Percentiles rank a stretch among this genome's conserved stretches.
phyloP scores from a whole-genome alignment of 2,888 invertebrate genomes.

The Platycnemis pennipes region DNA sequence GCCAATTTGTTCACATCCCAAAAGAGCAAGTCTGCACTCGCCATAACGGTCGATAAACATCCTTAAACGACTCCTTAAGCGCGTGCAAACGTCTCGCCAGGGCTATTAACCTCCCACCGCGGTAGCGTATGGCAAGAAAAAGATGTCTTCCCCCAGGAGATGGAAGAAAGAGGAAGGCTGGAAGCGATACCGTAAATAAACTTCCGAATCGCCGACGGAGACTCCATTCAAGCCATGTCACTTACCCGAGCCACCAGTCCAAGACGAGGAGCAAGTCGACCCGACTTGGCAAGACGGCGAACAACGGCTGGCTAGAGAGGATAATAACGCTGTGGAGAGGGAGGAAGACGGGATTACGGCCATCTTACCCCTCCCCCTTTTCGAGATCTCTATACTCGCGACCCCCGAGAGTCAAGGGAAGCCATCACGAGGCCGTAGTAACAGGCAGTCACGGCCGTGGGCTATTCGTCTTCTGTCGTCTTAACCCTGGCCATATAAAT shows the following conservation, averaged over 20 bases:
- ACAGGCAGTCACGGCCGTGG: conserved; percentile 18
- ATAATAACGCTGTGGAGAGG: background rate
- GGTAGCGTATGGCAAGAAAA: background rate
- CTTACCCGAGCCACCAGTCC: background rate
- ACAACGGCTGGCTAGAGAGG: background rate
- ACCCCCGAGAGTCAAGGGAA: background rate
- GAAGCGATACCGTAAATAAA: background rate
- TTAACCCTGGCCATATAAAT: background rate
- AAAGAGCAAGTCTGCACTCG: background rate
- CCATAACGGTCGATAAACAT: background rate
- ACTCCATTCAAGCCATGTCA: background rate
- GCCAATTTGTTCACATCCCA: background rate
- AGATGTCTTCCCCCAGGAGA: background rate
- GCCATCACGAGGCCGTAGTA: background rate
- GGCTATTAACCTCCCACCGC: background rate
- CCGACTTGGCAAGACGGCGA: background rate
- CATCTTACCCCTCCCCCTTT: background rate
- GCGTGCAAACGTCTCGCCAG: background rate
- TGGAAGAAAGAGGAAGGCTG: background rate
- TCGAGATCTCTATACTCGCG: background rate
- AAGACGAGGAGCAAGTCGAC: background rate
- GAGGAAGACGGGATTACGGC: background rate
- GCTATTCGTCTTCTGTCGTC: conserved; percentile 12
- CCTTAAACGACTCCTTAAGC: background rate
- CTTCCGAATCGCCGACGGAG: background rate